Conservation (phyloP, 2,888 invertebrate genomes). For the Pedicia rivosa region DNA sequence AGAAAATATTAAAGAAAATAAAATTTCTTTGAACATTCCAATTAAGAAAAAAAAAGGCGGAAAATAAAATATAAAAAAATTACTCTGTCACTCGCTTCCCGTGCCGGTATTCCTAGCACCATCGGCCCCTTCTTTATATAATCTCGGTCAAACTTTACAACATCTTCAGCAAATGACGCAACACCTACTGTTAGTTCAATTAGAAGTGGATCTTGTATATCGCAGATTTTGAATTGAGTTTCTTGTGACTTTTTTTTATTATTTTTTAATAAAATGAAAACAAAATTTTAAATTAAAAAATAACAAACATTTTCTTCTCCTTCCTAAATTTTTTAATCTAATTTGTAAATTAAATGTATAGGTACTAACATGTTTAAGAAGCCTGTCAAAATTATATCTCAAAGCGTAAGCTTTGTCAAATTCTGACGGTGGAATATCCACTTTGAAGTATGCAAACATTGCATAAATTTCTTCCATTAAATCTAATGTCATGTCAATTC, state of each 20-base stretch:
- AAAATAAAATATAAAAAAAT: too few species aligned
- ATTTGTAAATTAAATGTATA: too few species aligned
- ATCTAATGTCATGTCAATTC: constrained; percentile 53
- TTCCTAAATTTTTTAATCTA: too few species aligned
- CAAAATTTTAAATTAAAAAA: too few species aligned
- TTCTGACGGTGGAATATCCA: constrained; percentile 54
- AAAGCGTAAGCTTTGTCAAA: constrained; percentile 55
- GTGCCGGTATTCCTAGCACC: constrained; percentile 57
- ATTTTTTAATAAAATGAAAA: too few species aligned
- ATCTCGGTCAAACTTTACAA: constrained; percentile 45
- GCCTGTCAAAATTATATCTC: constrained; percentile 54
- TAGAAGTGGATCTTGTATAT: constrained; percentile 57
- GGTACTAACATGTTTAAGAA: constrained; percentile 44
- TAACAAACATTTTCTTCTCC: too few species aligned
- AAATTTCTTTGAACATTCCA: not conserved
- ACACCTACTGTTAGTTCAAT: constrained; percentile 51
- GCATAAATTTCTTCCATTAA: constrained; percentile 62
- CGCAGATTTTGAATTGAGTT: constrained; percentile 32
- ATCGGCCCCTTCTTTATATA: constrained; percentile 59
- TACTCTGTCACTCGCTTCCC: constrained; percentile 63
- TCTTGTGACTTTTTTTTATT: not conserved
- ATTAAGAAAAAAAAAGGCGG: too few species aligned
- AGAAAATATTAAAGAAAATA: not conserved
- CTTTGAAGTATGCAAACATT: constrained; percentile 41
- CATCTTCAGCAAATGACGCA: constrained; percentile 40